These are phyloP conservation scores for Tetraodon nigroviridis DNA, from an alignment of 2,113 vertebrate species.

Conservation along the genomic window DNA sequence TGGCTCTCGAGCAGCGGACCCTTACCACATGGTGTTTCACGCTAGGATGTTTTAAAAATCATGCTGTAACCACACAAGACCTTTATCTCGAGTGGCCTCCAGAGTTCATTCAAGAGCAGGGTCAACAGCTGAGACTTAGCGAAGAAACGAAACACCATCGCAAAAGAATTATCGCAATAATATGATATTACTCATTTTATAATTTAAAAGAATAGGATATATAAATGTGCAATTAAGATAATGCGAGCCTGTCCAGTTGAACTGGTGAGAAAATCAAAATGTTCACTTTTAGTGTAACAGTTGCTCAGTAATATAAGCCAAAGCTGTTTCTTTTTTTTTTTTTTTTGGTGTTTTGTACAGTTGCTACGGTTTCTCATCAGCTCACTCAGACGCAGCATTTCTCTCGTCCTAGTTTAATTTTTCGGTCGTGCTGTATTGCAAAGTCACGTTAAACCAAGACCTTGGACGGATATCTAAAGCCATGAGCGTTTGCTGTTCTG, in stretches of 20 bases:
- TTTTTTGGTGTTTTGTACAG: constrained; percentile 76
- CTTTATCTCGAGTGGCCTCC: constrained; percentile 60
- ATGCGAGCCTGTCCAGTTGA: constrained; percentile 81
- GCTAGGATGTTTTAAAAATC: constrained; percentile 69
- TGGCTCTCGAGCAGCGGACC: constrained; percentile 69
- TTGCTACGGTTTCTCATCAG: constrained; percentile 83
- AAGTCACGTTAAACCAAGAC: constrained; percentile 86
- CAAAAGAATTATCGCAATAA: constrained; percentile 65
- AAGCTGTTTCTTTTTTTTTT: constrained; percentile 82
- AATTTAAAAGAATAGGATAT: constrained; percentile 59
- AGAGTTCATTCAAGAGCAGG: constrained; percentile 13
- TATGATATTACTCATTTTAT: constrained; percentile 54
- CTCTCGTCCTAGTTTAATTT: constrained; percentile 67
- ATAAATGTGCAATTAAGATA: constrained; percentile 58
- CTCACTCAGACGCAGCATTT: constrained; percentile 80
- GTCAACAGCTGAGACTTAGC: constrained; percentile 32
- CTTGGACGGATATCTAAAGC: constrained; percentile 92
- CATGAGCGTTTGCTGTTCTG: constrained; percentile 92
- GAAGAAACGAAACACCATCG: constrained; percentile 39
- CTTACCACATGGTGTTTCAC: constrained; percentile 72
- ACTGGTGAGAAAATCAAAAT: constrained; percentile 86
- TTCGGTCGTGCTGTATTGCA: constrained; percentile 78
- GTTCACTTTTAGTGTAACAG: constrained; percentile 89
- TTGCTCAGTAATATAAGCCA: constrained; percentile 98
- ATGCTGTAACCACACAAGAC: constrained; percentile 74